phyloP scores from a whole-genome alignment of 1,140 invertebrate genomes.

The Sinonovacula constricta region DNA sequence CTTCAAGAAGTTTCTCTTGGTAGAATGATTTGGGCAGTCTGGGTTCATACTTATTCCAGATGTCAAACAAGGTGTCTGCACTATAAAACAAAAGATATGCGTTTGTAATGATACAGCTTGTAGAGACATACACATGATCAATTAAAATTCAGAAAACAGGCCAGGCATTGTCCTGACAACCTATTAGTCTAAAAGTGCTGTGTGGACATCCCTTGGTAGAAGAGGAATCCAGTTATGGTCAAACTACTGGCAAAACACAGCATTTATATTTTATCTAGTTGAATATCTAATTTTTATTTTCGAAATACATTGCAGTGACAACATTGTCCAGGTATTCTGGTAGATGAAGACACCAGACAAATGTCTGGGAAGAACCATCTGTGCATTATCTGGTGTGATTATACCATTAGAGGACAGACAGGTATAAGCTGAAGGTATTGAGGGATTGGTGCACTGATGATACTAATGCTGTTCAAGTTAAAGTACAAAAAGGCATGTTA shows the following conservation, averaged over 20 bases:
- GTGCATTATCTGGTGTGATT: not conserved
- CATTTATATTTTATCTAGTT: not conserved
- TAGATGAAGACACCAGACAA: too few relatives aligned
- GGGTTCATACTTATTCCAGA: slow-evolving; percentile 78
- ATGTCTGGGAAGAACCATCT: too few relatives aligned
- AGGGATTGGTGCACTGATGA: too few relatives aligned
- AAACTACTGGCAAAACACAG: not conserved
- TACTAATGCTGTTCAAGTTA: too few relatives aligned
- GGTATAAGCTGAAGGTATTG: too few relatives aligned
- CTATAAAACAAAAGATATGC: too few relatives aligned
- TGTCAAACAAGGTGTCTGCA: slow-evolving; percentile 74
- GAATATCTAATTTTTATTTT: not conserved
- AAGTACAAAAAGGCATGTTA: too few relatives aligned
- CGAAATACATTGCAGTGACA: too few relatives aligned
- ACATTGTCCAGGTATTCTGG: not conserved
- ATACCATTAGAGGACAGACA: too few relatives aligned
- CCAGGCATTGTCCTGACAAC: not conserved
- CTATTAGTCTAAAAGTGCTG: too few relatives aligned
- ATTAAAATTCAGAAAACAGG: not conserved
- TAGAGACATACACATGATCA: not conserved
- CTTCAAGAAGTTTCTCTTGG: slow-evolving; percentile 74
- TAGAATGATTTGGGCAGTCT: slow-evolving; percentile 71
- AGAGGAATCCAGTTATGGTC: too few relatives aligned
- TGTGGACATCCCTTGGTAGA: too few relatives aligned
- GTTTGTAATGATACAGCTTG: slow-evolving; percentile 33